Evolutionary conservation across 2,113 vertebrate species (phyloP).

Genomic region (Glareola pratincola): DNA sequence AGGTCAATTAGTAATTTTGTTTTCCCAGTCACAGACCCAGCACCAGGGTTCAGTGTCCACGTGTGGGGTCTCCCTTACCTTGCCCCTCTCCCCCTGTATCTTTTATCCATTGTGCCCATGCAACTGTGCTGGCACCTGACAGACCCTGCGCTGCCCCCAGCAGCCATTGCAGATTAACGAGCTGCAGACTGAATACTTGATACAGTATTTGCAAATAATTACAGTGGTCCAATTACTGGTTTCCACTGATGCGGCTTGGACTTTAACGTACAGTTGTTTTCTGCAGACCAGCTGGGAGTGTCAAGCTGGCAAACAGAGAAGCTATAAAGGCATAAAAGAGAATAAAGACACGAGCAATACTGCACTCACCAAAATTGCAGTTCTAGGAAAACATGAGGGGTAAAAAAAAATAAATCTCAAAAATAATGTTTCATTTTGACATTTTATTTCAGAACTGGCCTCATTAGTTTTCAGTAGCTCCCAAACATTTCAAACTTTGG

Average conservation of each 20-base stretch:
- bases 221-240: neutral
- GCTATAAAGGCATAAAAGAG: neutral
- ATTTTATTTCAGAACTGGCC: neutral
- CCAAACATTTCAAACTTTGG: neutral
- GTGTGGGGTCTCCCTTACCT: neutral
- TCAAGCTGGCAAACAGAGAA: neutral
- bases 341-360: neutral
- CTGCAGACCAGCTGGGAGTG: neutral
- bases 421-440: slow-evolving; percentile 1
- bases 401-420: neutral
- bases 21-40: neutral
- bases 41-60: neutral
- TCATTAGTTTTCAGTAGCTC: neutral
- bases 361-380: neutral
- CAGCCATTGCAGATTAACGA: neutral
- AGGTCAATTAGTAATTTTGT: neutral
- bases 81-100: neutral
- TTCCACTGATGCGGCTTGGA: neutral
- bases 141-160: neutral
- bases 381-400: neutral
- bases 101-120: neutral
- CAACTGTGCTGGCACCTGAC: neutral
- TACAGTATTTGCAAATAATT: neutral
- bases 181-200: neutral
- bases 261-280: neutral